These are phyloP conservation scores for Oryzias woworae DNA, from an alignment of 2,113 vertebrate species.

Conservation along the genomic window DNA sequence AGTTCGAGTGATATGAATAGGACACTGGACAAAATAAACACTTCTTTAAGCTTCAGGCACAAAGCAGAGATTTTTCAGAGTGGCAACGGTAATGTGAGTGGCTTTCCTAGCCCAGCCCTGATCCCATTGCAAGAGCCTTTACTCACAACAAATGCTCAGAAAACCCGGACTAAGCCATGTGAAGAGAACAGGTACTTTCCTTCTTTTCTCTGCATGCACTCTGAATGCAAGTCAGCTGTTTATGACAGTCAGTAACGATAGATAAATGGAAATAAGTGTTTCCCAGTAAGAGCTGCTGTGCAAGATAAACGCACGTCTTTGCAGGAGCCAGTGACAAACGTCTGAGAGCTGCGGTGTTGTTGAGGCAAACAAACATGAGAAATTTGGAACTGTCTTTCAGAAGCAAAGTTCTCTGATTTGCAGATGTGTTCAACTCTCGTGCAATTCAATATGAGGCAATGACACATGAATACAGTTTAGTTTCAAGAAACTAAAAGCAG, in stretches of 20 bases:
- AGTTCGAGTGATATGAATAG: constrained; percentile 78
- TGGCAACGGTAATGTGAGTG: constrained; percentile 60
- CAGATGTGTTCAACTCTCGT: no score
- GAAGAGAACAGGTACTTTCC: constrained; percentile 71
- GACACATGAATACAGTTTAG: no score
- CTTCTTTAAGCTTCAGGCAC: constrained; percentile 69
- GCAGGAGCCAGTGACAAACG: constrained; percentile 32
- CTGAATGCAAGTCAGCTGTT: not conserved
- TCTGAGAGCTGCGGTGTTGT: constrained; percentile 55
- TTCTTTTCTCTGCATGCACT: constrained; percentile 15
- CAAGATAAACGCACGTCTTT: constrained; percentile 51
- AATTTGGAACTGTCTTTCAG: no score
- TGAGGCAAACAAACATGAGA: constrained; percentile 36
- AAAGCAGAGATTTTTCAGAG: constrained; percentile 75
- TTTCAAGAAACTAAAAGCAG: no score
- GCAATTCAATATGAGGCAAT: no score
- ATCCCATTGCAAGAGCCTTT: constrained; percentile 66
- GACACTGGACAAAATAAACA: constrained; percentile 72
- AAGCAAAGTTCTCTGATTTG: no score
- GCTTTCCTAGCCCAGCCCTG: constrained; percentile 61
- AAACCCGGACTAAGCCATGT: constrained; percentile 56
- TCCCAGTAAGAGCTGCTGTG: constrained; percentile 18
- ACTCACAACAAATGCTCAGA: constrained; percentile 63
- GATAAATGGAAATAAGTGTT: constrained; percentile 9
- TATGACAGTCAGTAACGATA: not conserved